These are phyloP conservation scores for Eupithecia centaureata DNA, from an alignment of 2,888 invertebrate genomes.

Conservation along the genomic window DNA sequence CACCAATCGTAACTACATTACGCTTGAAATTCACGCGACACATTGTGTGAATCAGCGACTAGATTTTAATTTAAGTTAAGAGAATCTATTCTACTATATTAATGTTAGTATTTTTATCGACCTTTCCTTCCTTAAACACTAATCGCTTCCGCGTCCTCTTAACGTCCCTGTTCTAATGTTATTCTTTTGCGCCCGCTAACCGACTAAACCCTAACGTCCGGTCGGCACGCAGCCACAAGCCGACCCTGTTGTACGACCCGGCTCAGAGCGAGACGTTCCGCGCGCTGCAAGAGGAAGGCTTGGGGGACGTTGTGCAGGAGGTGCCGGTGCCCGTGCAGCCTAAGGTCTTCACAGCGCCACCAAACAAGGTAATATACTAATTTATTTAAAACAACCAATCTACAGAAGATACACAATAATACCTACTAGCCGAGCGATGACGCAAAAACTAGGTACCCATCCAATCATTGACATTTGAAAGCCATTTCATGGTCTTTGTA, in stretches of 20 bases:
- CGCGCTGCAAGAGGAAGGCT: conserved; percentile 91
- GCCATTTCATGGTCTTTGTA: no score
- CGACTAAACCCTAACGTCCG: conserved; percentile 79
- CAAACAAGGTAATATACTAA: conserved; percentile 80
- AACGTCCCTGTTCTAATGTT: conserved; percentile 66
- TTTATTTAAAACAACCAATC: no score
- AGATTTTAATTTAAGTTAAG: conserved; percentile 63
- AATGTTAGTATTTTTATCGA: conserved; percentile 92
- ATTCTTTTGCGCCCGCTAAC: conserved; percentile 80
- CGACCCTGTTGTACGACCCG: conserved; percentile 92
- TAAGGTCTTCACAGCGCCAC: conserved; percentile 90
- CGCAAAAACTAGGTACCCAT: no score
- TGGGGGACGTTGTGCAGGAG: conserved; percentile 87
- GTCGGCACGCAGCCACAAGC: conserved; percentile 82
- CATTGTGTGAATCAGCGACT: conserved; percentile 59
- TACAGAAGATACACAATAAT: no score
- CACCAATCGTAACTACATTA: conserved; percentile 46
- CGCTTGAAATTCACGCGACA: conserved; percentile 62
- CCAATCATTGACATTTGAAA: no score
- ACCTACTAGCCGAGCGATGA: no score
- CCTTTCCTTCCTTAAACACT: conserved; percentile 88
- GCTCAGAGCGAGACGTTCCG: conserved; percentile 94
- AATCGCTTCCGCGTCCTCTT: conserved; percentile 57
- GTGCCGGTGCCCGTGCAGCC: conserved; percentile 88
- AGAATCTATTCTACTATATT: conserved; percentile 79